Conservation (phyloP, 2,113 vertebrate genomes). For the Cervus canadensis region DNA sequence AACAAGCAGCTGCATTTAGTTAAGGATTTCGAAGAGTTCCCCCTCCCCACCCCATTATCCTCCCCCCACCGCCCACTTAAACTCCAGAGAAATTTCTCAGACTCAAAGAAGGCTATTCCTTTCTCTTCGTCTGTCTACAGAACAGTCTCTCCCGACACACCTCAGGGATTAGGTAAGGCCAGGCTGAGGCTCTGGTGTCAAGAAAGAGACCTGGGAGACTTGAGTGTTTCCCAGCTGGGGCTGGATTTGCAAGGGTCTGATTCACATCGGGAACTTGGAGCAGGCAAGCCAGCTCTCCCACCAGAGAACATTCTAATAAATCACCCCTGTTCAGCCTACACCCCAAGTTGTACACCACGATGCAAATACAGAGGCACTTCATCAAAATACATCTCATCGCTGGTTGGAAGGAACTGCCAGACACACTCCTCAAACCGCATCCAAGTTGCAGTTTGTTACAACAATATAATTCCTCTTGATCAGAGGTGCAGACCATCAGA, state of each 20-base stretch:
- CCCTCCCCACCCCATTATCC: neutral
- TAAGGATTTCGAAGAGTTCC: slow-evolving; percentile 68
- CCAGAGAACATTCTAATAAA: slow-evolving; percentile 19
- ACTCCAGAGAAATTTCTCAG: slow-evolving; percentile 69
- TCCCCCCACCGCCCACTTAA: slow-evolving; percentile 42
- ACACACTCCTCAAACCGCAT: neutral
- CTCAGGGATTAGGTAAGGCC: slow-evolving; percentile 48
- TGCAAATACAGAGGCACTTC: slow-evolving; percentile 21
- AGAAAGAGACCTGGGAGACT: slow-evolving; percentile 35
- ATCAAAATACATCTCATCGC: neutral
- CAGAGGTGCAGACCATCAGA: neutral
- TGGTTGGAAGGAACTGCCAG: neutral
- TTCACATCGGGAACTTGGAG: neutral
- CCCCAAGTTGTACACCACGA: neutral
- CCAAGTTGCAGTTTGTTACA: neutral
- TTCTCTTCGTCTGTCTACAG: slow-evolving; percentile 71
- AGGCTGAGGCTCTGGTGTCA: slow-evolving; percentile 39
- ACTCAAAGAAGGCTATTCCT: slow-evolving; percentile 64
- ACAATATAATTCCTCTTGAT: neutral
- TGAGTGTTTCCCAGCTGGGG: neutral
- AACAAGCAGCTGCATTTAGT: slow-evolving; percentile 83
- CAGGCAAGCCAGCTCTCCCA: neutral
- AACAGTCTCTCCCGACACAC: slow-evolving; percentile 69
- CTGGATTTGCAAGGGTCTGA: slow-evolving; percentile 41
- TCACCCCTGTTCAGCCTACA: neutral